Percentiles rank a stretch among this genome's conserved stretches.
These are phyloP conservation scores for Endotricha flammealis DNA, from an alignment of 2,888 invertebrate genomes.

Conservation along the genomic window DNA sequence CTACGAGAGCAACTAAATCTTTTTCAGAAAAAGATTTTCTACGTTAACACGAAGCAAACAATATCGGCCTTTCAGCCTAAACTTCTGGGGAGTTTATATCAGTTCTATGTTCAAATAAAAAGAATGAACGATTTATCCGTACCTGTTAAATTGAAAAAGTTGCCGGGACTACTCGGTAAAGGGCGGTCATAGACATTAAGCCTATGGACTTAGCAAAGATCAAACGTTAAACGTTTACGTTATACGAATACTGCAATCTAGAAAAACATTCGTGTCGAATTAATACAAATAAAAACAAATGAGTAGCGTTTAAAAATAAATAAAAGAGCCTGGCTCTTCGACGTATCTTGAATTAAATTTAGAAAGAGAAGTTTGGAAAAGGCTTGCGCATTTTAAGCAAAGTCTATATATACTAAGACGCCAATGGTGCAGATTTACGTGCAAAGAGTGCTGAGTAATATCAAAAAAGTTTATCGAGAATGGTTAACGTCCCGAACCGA, in stretches of 20 bases:
- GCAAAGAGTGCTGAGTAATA: constrained; percentile 70
- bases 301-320: too few relatives aligned
- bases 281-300: too few relatives aligned
- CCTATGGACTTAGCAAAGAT: not conserved
- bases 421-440: constrained; percentile 55
- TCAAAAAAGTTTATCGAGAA: constrained; percentile 72
- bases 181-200: constrained; percentile 29
- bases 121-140: constrained; percentile 77
- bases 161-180: constrained; percentile 67
- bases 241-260: too few relatives aligned
- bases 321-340: too few relatives aligned
- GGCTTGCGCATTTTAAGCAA: constrained; percentile 2
- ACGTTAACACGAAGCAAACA: constrained; percentile 59
- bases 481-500: constrained; percentile 40
- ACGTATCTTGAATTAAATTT: too few relatives aligned
- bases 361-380: not conserved
- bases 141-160: constrained; percentile 79
- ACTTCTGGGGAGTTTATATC: constrained; percentile 68
- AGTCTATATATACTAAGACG: constrained; percentile 8
- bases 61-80: constrained; percentile 45
- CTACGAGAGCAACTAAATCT: constrained; percentile 22
- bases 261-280: too few relatives aligned
- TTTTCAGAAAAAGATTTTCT: constrained; percentile 46
- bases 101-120: constrained; percentile 75
- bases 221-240: too few relatives aligned